Evolutionary conservation across 1,140 invertebrate genomes (phyloP).

Genomic region (Lasioglossum baleicum): DNA sequence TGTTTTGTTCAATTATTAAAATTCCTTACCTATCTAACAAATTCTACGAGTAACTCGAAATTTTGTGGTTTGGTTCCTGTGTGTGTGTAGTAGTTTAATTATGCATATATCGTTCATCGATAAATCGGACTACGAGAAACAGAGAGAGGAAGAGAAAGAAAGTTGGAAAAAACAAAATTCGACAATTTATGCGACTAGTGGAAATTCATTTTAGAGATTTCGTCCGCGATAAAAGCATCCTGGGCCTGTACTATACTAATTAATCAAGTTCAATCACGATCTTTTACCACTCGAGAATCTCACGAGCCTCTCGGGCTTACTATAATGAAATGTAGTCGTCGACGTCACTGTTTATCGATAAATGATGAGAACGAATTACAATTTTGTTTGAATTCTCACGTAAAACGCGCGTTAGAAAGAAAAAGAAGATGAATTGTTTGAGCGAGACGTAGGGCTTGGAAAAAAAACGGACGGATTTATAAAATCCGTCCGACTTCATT

Average conservation of each 20-base stretch:
- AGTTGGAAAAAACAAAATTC: constrained; percentile 8
- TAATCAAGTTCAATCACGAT: constrained; percentile 9
- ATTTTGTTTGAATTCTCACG: constrained; percentile 55
- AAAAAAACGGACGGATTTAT: constrained; percentile 33
- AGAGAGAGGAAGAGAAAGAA: neutral
- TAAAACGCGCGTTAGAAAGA: constrained; percentile 36
- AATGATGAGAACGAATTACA: constrained; percentile 38
- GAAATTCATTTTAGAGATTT: constrained; percentile 18
- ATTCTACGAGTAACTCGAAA: constrained; percentile 70
- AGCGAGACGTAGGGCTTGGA: constrained; percentile 15
- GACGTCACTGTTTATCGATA: constrained; percentile 48
- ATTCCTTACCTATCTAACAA: constrained; percentile 70
- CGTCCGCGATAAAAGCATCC: too few species aligned
- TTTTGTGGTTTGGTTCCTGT: constrained; percentile 64
- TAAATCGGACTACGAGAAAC: constrained; percentile 45
- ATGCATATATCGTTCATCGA: constrained; percentile 63
- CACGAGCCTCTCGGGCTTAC: constrained; percentile 21
- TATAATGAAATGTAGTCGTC: constrained; percentile 35
- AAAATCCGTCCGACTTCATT: constrained; percentile 45
- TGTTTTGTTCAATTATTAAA: constrained; percentile 76
- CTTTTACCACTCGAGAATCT: neutral
- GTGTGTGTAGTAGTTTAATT: constrained; percentile 64
- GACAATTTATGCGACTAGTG: neutral
- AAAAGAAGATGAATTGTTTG: constrained; percentile 39
- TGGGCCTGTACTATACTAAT: constrained; percentile 15